phyloP scores from a whole-genome alignment of 92 coral and sea anemone genomes.

The Porites rus region DNA sequence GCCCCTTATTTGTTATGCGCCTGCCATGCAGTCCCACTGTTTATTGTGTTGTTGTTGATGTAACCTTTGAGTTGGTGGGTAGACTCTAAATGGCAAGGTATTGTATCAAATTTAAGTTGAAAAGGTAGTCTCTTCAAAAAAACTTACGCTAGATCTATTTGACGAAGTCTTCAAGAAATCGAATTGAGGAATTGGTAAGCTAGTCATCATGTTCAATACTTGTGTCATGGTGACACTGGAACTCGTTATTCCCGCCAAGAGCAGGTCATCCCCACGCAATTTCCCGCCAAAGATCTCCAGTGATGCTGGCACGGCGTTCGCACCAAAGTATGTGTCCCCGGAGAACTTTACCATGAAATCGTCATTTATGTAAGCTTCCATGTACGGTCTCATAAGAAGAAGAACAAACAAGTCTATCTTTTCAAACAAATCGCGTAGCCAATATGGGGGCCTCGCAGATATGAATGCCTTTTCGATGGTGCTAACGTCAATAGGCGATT shows the following conservation, averaged over 20 bases:
- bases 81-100: too few relatives aligned
- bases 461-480: constrained; percentile 84
- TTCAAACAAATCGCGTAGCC: constrained; percentile 63
- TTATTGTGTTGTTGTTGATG: not conserved
- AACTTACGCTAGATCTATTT: constrained; percentile 65
- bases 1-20: too few relatives aligned
- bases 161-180: constrained; percentile 67
- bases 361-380: constrained; percentile 78
- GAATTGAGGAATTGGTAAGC: constrained; percentile 67
- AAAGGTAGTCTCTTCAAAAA: not conserved
- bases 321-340: constrained; percentile 75
- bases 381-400: constrained; percentile 77
- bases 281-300: constrained; percentile 86
- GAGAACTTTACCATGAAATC: constrained; percentile 81
- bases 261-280: constrained; percentile 49
- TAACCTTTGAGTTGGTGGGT: not conserved
- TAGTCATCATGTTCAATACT: constrained; percentile 75
- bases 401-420: constrained; percentile 71
- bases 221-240: constrained; percentile 65
- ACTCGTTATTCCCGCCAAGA: constrained; percentile 84
- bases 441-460: constrained; percentile 49
- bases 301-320: constrained; percentile 59
- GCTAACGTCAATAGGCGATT: constrained; percentile 83
- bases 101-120: not conserved
- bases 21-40: too few relatives aligned